Base-by-base conservation (phyloP, 1,140 invertebrate species). In the Phymastichus coffea region DNA sequence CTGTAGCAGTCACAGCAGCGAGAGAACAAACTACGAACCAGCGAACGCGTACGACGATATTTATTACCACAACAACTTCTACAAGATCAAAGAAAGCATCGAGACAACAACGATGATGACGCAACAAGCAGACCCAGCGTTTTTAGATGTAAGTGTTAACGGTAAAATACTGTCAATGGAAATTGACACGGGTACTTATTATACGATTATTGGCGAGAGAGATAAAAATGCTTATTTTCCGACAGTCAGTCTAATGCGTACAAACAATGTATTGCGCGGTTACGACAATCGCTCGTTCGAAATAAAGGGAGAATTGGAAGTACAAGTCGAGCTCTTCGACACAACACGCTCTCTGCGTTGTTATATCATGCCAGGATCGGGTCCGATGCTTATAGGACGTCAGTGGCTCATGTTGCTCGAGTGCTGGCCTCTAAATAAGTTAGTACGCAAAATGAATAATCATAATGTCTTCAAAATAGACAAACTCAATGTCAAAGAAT, bases 121-220 rank as follows among this genome's bases (percentile, higher is more conserved):
- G 6, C 6, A 40, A 17, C 8, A n/a, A 40, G 38, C 38, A 12
- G 38, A 40, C 15, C 38, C 38, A 4, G 38, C 6, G n/a, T 40
- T 40, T n/a, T n/a, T 48, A 8, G 20, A 61, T 54, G 41, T 53
- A 9, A 35, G 35, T 30, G 40, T 61, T 23, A 49, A 56, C 37
- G 44, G 46, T 25, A 53, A 40, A 7, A 19, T n/a, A 9, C 20
- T 62, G 20, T 23, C 15, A 28, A 62, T 56, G 59, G 52, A 62
- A 40, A 55, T 62, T 17, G 59, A 62, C 37, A 56, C 52, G 22
- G 59, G 59, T 28, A 56, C 59, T 15, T 62, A 56, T 40, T 40
- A 40, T 17, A 8, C 38, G 38, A 17, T 40, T 40, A 40, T 40
- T 6, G 6, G 6, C 17, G 38, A 40, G n/a, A 40, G n/a, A 8